phyloP scores from a whole-genome alignment of 2,888 invertebrate species.

The Eupithecia pulchellata region DNA sequence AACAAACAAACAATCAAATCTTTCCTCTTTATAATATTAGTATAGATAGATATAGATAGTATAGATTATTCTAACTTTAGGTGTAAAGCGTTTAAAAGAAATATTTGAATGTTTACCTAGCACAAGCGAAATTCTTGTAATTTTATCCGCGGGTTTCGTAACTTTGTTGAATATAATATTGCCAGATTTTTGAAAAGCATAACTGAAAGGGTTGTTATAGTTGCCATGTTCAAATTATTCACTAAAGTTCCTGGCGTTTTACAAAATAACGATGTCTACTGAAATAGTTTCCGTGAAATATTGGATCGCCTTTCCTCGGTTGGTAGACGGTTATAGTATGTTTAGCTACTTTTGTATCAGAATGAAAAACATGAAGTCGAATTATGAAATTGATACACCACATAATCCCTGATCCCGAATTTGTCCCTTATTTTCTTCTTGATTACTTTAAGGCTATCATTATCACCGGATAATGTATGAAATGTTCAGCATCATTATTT shows the following conservation, averaged over 20 bases:
- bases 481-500: too few relatives aligned
- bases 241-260: background rate
- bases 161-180: background rate
- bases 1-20: too few relatives aligned
- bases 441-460: too few relatives aligned
- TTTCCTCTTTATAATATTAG: too few relatives aligned
- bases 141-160: background rate
- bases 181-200: background rate
- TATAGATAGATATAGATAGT: too few relatives aligned
- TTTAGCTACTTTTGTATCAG: too few relatives aligned
- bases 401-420: background rate
- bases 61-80: too few relatives aligned
- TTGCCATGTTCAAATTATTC: background rate
- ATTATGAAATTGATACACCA: background rate
- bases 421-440: background rate
- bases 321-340: too few relatives aligned
- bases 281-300: background rate
- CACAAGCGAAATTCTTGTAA: background rate
- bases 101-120: background rate
- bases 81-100: background rate
- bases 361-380: background rate
- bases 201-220: background rate
- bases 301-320: background rate
- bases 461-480: too few relatives aligned
- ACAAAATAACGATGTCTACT: background rate